Evolutionary conservation across 2,888 invertebrate genomes (phyloP).

Genomic region (Agrotis segetum): DNA sequence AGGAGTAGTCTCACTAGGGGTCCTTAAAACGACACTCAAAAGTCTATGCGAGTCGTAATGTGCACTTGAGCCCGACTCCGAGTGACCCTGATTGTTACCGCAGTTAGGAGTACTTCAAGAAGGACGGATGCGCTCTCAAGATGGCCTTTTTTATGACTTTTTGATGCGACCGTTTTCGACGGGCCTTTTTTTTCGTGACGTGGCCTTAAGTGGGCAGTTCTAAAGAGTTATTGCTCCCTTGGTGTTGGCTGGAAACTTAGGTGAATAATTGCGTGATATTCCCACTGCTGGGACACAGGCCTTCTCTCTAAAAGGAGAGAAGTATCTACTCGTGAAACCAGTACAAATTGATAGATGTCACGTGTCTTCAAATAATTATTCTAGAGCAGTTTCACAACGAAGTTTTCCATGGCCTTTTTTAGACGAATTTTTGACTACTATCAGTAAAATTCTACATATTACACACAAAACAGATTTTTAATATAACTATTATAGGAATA

Average conservation of each 20-base stretch:
- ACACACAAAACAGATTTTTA: no score
- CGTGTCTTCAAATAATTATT: no score
- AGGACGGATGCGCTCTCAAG: slow-evolving; percentile 35
- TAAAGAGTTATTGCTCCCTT: slow-evolving; percentile 11
- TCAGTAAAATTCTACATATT: no score
- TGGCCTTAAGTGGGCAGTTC: slow-evolving; percentile 24
- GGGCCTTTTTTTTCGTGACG: slow-evolving; percentile 10
- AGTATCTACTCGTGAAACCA: no score
- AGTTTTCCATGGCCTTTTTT: no score
- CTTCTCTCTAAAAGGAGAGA: no score
- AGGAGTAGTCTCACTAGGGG: slow-evolving; percentile 19
- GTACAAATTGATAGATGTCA: no score
- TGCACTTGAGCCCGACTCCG: slow-evolving; percentile 51
- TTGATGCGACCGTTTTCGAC: slow-evolving; percentile 26
- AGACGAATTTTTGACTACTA: no score
- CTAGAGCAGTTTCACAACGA: no score
- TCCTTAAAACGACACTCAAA: slow-evolving; percentile 42
- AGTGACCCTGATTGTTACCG: slow-evolving; percentile 61
- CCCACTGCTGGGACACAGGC: no score
- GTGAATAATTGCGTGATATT: background rate
- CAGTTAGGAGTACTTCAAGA: slow-evolving; percentile 35
- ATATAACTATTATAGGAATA: no score
- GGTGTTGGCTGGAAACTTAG: background rate
- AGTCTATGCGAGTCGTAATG: slow-evolving; percentile 56
- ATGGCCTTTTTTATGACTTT: slow-evolving; percentile 47